Evolutionary conservation across 2,113 vertebrate genomes (phyloP).

Genomic region (Chlorodrepanis virens): DNA sequence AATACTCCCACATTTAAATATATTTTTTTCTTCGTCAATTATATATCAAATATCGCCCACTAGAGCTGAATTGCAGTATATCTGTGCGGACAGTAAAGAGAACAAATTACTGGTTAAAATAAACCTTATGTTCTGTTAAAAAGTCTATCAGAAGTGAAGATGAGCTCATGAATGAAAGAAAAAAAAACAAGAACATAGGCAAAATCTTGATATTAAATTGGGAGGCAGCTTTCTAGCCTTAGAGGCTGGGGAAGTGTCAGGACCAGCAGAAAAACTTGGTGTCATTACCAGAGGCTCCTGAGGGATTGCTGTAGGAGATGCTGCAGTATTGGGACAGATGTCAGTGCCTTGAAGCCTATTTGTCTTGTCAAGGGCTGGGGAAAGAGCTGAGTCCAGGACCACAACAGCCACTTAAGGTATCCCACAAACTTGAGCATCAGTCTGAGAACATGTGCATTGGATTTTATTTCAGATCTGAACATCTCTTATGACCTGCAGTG

Average conservation of each 20-base stretch:
- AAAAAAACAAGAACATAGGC: not conserved
- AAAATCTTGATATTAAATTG: not conserved
- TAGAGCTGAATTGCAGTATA: conserved; percentile 35
- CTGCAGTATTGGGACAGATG: not conserved
- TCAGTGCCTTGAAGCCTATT: not conserved
- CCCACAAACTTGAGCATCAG: accelerated
- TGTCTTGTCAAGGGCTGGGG: not conserved
- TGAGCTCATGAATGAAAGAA: not conserved
- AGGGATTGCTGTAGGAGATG: not conserved
- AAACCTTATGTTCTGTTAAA: conserved; percentile 42
- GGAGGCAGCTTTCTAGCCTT: not conserved
- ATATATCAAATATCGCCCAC: conserved; percentile 34
- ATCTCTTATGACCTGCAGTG: not conserved
- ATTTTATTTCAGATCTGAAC: not conserved
- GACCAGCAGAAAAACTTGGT: not conserved
- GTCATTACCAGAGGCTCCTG: not conserved
- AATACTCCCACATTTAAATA: not conserved
- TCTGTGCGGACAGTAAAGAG: not conserved
- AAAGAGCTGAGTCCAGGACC: not conserved
- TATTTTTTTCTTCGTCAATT: conserved; percentile 51
- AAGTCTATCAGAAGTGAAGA: not conserved
- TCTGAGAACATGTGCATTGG: not conserved
- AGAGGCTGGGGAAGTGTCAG: not conserved
- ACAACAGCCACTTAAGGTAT: not conserved
- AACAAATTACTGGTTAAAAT: conserved; percentile 32